These are phyloP conservation scores for Cryptocephalus primarius DNA, from an alignment of 2,888 invertebrate species.

Conservation along the genomic window DNA sequence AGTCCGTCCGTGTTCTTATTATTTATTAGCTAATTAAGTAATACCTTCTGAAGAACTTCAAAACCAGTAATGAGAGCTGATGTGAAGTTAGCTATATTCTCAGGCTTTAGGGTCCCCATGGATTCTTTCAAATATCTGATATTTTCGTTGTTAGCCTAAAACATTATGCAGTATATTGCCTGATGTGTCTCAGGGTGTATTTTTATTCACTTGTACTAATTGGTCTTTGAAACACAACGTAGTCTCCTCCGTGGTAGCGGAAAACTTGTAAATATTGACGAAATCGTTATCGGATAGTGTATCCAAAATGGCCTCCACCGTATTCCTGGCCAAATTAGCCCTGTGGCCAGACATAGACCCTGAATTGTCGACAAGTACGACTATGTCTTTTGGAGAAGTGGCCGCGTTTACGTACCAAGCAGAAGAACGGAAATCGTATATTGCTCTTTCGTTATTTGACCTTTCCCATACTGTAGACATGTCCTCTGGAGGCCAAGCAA, in stretches of 20 bases:
- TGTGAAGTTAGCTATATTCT: conserved; percentile 83
- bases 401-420: conserved; percentile 97
- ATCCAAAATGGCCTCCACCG: conserved; percentile 81
- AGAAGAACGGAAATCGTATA: conserved; percentile 90
- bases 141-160: conserved; percentile 71
- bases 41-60: conserved; percentile 77
- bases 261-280: conserved; percentile 88
- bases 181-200: too few relatives aligned
- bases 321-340: conserved; percentile 77
- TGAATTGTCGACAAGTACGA: conserved; percentile 86
- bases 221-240: conserved; percentile 85
- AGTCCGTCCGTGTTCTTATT: background rate
- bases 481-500: conserved; percentile 76
- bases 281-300: conserved; percentile 95
- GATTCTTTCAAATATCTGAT: conserved; percentile 69
- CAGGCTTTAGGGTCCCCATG: conserved; percentile 59
- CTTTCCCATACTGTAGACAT: conserved; percentile 44
- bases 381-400: conserved; percentile 92
- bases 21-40: conserved; percentile 12
- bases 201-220: conserved; percentile 62
- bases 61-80: conserved; percentile 88
- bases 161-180: background rate
- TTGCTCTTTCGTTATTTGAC: conserved; percentile 65
- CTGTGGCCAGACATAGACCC: conserved; percentile 80
- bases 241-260: conserved; percentile 70